Evolutionary conservation across 2,888 invertebrate genomes (phyloP), one percentile per base, ranked within the genome.

Genomic region (Archips xylosteana): DNA sequence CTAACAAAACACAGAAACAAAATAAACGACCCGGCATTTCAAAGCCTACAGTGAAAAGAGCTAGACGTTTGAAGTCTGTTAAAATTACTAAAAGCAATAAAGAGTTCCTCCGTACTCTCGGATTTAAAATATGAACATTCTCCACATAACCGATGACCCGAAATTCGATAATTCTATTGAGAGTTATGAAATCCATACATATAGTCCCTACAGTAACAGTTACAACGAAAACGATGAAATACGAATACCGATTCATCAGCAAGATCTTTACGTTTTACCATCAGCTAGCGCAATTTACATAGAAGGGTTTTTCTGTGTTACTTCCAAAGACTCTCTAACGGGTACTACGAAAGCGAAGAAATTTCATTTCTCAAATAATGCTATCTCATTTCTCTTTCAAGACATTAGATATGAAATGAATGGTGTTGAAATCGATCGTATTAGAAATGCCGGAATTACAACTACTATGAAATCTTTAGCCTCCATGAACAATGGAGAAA

Each of bases 401-500:
- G 64, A 64, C 13, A 64, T 64, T 9, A 49, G 64, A 49, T 64
- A 64, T 64, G 64, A 64, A n/a, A 32, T 64, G n/a, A 64, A 64
- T 36, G 64, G 36, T 5, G n/a, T 60, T 36, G 60, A 60, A 36
- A 60, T 60, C 13, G 60, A 60, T 36, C 34, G 15, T 3, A 61
- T 72, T 23, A 80, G 81, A 75, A 84, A 85, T 77, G 77, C 80
- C 47, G 84, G 85, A n/a, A 77, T 85, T 23, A 81, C 83, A 61
- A 78, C 81, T 15, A 77, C 81, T n/a, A 79, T 86, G 62, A 88
- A 90, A 82, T 81, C 81, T 69, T 86, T 79, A 75, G 75, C 84
- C 10, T 88, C 87, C 32, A 75, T 82, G 61, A 84, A 78, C 62
- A 60, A 68, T 12, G 80, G 73, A 49, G 81, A 85, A 76, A 76